Conservation (phyloP, 1,140 invertebrate species). For the Portunus trituberculatus region DNA sequence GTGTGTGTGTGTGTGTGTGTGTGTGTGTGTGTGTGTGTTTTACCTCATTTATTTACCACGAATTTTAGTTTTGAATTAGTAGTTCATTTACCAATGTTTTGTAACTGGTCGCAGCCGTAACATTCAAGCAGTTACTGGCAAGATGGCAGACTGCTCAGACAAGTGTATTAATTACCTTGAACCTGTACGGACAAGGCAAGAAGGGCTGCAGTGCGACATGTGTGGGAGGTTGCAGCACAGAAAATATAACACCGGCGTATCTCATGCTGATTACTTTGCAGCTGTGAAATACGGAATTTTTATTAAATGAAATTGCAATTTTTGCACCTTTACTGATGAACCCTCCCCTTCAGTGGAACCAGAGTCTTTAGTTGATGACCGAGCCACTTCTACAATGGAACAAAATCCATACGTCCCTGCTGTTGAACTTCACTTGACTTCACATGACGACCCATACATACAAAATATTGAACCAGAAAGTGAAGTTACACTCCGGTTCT, state of each 20-base stretch:
- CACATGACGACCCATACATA: slow-evolving; percentile 40
- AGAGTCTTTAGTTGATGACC: slow-evolving; percentile 35
- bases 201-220: slow-evolving; percentile 27
- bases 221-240: slow-evolving; percentile 29
- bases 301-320: neutral
- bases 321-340: slow-evolving; percentile 8
- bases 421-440: slow-evolving; percentile 35
- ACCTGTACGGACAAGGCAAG: slow-evolving; percentile 39
- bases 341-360: neutral
- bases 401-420: slow-evolving; percentile 40
- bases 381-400: slow-evolving; percentile 34
- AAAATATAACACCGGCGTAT: neutral
- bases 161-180: neutral
- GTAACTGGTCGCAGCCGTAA: neutral
- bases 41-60: too few species aligned
- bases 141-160: neutral
- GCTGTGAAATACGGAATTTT: slow-evolving; percentile 4
- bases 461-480: slow-evolving; percentile 32
- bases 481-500: slow-evolving; percentile 36
- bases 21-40: too few species aligned
- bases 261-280: neutral
- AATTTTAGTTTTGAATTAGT: too few species aligned
- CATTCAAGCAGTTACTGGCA: neutral
- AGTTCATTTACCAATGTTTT: too few species aligned
- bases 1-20: too few species aligned